Conservation (phyloP, 2,888 invertebrate species). For the Watsonalla cultraria region DNA sequence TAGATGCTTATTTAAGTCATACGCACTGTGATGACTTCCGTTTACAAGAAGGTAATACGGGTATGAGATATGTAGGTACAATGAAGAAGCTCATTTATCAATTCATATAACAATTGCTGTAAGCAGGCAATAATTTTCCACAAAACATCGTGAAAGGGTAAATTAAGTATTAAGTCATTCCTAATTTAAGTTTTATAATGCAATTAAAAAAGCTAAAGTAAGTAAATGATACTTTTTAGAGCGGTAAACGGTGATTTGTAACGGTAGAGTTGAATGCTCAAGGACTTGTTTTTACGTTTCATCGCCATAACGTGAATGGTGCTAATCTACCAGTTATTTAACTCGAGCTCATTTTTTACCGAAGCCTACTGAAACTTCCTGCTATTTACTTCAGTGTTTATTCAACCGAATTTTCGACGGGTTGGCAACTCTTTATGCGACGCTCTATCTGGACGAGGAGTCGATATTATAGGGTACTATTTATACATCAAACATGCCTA, state of each 20-base stretch:
- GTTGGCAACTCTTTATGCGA: not conserved
- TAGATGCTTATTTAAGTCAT: not conserved
- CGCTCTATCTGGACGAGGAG: not conserved
- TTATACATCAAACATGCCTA: not conserved
- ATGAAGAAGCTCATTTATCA: too few species aligned
- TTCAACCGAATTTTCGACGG: not conserved
- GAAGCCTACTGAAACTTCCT: conserved; percentile 5
- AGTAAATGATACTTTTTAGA: conserved; percentile 9
- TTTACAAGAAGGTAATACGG: too few species aligned
- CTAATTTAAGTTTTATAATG: too few species aligned
- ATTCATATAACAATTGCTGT: too few species aligned
- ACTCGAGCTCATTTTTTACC: conserved; percentile 8
- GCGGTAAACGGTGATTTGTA: conserved; percentile 23
- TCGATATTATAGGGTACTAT: not conserved
- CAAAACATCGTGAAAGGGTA: too few species aligned
- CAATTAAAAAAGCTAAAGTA: conserved; percentile 1
- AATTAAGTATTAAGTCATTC: too few species aligned
- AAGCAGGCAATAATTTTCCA: too few species aligned
- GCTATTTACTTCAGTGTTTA: conserved; percentile 5
- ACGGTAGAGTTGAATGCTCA: conserved; percentile 35
- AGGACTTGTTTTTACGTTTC: conserved; percentile 28
- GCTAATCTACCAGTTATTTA: conserved; percentile 16
- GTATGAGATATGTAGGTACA: too few species aligned
- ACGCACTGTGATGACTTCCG: too few species aligned
- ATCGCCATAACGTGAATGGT: conserved; percentile 22